A percentile compares a stretch with the other conserved stretches of the same genome.
phyloP scores from a whole-genome alignment of 2,113 vertebrate species.

The Pollachius pollachius region DNA sequence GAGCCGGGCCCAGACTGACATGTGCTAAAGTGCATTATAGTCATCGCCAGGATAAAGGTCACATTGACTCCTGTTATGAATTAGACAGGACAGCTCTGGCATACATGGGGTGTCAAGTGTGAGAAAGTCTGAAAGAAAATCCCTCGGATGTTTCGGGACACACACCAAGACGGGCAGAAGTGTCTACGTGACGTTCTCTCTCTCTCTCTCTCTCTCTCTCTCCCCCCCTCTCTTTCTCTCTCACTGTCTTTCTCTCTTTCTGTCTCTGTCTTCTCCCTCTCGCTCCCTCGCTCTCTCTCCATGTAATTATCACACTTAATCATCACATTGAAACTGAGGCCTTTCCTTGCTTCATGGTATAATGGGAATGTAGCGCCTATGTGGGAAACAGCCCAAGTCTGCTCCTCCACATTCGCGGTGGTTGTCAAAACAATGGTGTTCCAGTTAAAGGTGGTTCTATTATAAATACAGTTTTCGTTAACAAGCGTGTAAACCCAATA shows the following conservation, averaged over 20 bases:
- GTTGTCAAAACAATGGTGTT: background rate
- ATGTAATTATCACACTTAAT: conserved; percentile 63
- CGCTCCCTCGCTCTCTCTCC: conserved; percentile 37
- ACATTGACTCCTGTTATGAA: conserved; percentile 72
- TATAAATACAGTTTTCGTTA: conserved; percentile 18
- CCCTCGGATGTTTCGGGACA: conserved; percentile 62
- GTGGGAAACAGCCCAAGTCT: background rate
- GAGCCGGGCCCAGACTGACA: conserved; percentile 71
- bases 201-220: conserved; percentile 16
- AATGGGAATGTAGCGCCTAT: conserved; percentile 25
- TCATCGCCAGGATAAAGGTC: conserved; percentile 78
- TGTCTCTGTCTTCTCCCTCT: background rate
- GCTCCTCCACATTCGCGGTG: background rate
- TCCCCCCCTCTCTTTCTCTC: conserved; percentile 34
- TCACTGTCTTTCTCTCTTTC: conserved; percentile 37
- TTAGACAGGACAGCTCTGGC: conserved; percentile 74
- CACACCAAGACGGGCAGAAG: conserved; percentile 37
- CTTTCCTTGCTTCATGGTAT: conserved; percentile 49
- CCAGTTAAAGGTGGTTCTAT: conserved; percentile 14
- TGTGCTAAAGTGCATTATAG: conserved; percentile 77
- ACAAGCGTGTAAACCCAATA: conserved; percentile 37
- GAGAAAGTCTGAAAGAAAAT: conserved; percentile 72
- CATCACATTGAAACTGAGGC: conserved; percentile 57
- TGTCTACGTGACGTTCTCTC: conserved; percentile 22
- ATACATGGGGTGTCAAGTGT: conserved; percentile 72